Percentiles rank a stretch among this genome's conserved stretches.
Conservation (phyloP, 1,140 invertebrate species). For the Agrypnia vestita region DNA sequence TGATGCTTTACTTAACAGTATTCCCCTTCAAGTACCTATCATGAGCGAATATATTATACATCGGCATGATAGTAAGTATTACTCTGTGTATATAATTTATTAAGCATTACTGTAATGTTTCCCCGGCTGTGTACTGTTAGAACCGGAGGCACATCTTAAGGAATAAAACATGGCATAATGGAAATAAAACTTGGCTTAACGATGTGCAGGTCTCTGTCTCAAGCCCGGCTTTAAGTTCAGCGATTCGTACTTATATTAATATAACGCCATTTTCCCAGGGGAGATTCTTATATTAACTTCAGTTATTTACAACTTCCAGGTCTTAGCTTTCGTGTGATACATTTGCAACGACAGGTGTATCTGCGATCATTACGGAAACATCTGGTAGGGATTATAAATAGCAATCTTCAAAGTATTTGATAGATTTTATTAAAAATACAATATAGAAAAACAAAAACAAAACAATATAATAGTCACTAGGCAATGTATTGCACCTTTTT, state of each 20-base stretch:
- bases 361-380: no score
- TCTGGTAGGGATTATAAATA: no score
- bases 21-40: background rate
- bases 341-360: no score
- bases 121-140: slow-evolving; percentile 4
- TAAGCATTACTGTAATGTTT: slow-evolving; percentile 15
- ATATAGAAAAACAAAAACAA: no score
- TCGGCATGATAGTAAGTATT: background rate
- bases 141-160: background rate
- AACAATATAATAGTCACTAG: no score
- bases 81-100: slow-evolving; percentile 18
- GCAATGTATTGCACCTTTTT: no score
- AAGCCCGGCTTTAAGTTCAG: background rate
- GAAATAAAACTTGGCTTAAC: background rate
- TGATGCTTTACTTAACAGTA: background rate
- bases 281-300: no score
- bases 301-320: no score
- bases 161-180: background rate
- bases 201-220: background rate
- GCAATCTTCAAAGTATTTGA: no score
- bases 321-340: no score
- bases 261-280: no score
- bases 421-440: no score
- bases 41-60: background rate
- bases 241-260: background rate